Conservation (phyloP, 2,888 invertebrate genomes). For the Synanthedon andrenaeformis region DNA sequence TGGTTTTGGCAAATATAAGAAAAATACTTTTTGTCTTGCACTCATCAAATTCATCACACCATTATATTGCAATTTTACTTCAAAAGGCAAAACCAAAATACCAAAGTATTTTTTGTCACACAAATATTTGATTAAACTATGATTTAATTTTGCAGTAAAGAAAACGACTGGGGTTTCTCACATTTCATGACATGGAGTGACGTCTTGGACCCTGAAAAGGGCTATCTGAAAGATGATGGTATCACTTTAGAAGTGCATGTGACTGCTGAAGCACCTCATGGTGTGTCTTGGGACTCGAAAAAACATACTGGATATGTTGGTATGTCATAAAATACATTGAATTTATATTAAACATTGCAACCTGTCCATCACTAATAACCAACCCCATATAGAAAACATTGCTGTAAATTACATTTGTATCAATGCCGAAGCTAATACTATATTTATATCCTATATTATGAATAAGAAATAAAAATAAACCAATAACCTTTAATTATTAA, state of each 20-base stretch:
- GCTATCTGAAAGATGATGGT: constrained; percentile 91
- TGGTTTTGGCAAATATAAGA: no score
- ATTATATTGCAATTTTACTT: no score
- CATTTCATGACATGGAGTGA: constrained; percentile 97
- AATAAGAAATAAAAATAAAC: no score
- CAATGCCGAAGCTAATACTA: no score
- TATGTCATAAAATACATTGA: constrained; percentile 20
- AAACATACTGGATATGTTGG: constrained; percentile 90
- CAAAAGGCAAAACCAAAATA: no score
- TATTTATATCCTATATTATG: no score
- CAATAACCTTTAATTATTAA: no score
- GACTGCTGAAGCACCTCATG: constrained; percentile 90
- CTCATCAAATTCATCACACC: no score
- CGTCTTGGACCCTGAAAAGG: constrained; percentile 92
- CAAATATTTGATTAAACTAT: no score
- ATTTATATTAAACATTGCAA: neutral
- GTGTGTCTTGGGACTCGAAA: constrained; percentile 99
- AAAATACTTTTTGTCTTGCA: no score
- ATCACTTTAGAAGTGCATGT: constrained; percentile 92
- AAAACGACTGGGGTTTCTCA: constrained; percentile 95
- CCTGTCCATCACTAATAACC: neutral
- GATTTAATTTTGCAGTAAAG: constrained; percentile 55
- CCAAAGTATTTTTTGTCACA: no score
- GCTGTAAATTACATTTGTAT: no score
- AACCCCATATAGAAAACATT: neutral